Evolutionary conservation across 2,797 vertebrate species (phyloP).

Genomic region (Cyclopterus lumpus): DNA sequence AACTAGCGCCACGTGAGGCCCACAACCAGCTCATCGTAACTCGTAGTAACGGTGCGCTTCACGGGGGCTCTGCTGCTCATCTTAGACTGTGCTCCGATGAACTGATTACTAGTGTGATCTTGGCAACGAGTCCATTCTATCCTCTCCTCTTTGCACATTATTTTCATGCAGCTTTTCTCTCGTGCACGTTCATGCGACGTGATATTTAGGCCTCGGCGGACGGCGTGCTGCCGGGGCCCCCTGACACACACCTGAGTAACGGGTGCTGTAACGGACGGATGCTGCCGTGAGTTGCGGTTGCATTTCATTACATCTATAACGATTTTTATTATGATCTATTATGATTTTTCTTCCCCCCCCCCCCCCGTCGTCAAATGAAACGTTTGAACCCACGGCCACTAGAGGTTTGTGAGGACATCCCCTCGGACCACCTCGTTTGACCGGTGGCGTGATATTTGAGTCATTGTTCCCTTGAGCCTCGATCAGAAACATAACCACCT

Average conservation of each 20-base stretch:
- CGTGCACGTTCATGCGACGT: not conserved
- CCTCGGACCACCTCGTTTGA: not conserved
- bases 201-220: not conserved
- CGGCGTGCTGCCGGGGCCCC: not conserved
- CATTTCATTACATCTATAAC: not conserved
- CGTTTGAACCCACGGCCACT: not conserved
- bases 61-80: conserved; percentile 5
- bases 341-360: not conserved
- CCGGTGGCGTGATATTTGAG: not conserved
- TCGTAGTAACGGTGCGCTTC: conserved; percentile 8
- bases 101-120: conserved; percentile 25
- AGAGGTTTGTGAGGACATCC: not conserved
- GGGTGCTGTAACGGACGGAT: not conserved
- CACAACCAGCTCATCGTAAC: conserved; percentile 37
- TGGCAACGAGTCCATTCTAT: conserved; percentile 58
- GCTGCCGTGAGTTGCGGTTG: not conserved
- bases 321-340: too few species aligned
- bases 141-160: conserved; percentile 64
- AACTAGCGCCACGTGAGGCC: conserved; percentile 32
- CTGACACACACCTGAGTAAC: not conserved
- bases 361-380: not conserved
- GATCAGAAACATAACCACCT: conserved; percentile 8
- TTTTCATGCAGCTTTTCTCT: conserved; percentile 20
- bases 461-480: conserved; percentile 14
- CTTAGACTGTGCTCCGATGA: conserved; percentile 17